These are phyloP conservation scores for Myotis myotis DNA, from an alignment of 2,797 vertebrate genomes.

Conservation along the genomic window DNA sequence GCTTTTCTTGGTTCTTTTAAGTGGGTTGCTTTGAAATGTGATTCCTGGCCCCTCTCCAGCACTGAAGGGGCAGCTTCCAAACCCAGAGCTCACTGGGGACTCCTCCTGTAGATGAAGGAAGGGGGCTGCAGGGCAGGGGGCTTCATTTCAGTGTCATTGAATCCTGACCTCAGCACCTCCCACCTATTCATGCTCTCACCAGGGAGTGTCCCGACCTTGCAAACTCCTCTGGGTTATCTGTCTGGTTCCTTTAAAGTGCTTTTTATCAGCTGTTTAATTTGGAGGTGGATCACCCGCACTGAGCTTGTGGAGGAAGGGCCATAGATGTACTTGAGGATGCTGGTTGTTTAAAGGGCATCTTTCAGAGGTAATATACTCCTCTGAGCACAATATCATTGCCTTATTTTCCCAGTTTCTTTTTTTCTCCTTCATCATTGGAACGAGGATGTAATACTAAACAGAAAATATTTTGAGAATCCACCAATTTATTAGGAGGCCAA, in stretches of 20 bases:
- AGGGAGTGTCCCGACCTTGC: slow-evolving; percentile 55
- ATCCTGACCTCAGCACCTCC: slow-evolving; percentile 70
- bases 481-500: neutral
- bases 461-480: neutral
- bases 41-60: neutral
- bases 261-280: slow-evolving; percentile 26
- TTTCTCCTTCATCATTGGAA: neutral
- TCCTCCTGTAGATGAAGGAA: neutral
- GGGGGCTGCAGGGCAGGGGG: neutral
- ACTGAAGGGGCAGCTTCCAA: neutral
- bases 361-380: neutral
- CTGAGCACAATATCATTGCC: neutral
- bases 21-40: slow-evolving; percentile 41
- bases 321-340: neutral
- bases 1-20: neutral
- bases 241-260: slow-evolving; percentile 7
- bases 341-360: neutral
- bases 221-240: neutral
- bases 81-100: neutral
- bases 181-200: slow-evolving; percentile 34
- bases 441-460: neutral
- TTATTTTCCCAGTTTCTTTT: neutral
- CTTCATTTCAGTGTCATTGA: slow-evolving; percentile 50
- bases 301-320: neutral
- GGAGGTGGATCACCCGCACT: neutral